Base-by-base conservation (phyloP, 2,888 invertebrate genomes). In the Ormyrus rosae region DNA sequence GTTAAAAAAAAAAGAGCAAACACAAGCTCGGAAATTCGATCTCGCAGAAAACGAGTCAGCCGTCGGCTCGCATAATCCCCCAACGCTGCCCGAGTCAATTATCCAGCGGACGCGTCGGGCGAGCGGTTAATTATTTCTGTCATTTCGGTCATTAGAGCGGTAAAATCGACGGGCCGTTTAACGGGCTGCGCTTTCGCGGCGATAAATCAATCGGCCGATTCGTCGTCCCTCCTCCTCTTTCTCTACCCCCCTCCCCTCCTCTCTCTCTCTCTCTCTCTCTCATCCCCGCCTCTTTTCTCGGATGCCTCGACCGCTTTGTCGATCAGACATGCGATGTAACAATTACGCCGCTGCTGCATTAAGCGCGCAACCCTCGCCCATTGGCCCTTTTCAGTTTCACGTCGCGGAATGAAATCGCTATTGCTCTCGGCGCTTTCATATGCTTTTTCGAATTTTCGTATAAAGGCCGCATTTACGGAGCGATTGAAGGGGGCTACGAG, bases 241-340 rank as follows among this genome's bases (percentile, higher is more conserved):
- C 61, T 60, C 83, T 73, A 73, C 77, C 68, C 50, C 67, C 72
- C 81, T 83, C 83, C 77, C 68, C 50, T 63, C 72, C 81, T 83
- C 83, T 34, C 3, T 2, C 34, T 11, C 1, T 13, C 1, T 13
- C 67, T 60, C 78, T 80, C 83, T 73, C 74, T 78, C 68, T 50
- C 67, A 76, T 81, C 83, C 83, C 34, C 34, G 34, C 34, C 34
- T 34, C 34, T 34, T 34, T 34, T 34, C 34, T 34, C 34, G 34
- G 34, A 34, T 34, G 34, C 34, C 34, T 34, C 34, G 34, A 34
- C 34, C 34, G 34, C 84, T 86, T 85, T 85, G 85, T 83, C 83
- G 86, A 86, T 87, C 88, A 85, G 87, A 88, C 88, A 89, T 86
- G 88, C 88, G 85, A 88, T 88, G 86, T 88, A 88, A 88, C 89